Evolutionary conservation across 1,140 invertebrate genomes (phyloP).

Genomic region (Drosophila melanogaster): DNA sequence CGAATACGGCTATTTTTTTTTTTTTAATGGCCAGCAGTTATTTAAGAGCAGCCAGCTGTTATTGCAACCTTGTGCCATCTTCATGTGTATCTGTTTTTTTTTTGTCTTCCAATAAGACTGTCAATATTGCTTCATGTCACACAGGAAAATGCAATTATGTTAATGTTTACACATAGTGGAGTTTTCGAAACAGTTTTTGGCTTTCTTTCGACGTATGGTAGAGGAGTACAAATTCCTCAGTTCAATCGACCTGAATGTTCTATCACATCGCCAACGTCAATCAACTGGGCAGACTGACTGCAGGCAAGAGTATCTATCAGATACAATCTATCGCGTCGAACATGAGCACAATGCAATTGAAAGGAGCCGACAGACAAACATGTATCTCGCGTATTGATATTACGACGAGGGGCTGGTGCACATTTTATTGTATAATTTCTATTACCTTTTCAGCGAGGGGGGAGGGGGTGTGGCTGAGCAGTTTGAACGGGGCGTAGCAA

Average conservation of each 20-base stretch:
- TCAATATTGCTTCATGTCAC: not conserved
- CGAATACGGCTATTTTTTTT: conserved; percentile 2
- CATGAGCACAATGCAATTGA: conserved; percentile 46
- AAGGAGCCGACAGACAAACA: conserved; percentile 33
- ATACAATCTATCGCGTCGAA: conserved; percentile 50
- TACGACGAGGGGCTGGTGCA: conserved; percentile 7
- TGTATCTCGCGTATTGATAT: conserved; percentile 40
- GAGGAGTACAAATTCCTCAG: not conserved
- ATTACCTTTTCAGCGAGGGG: conserved; percentile 48
- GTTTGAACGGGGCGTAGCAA: not conserved
- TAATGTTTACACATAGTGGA: not conserved
- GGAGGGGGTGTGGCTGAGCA: not conserved
- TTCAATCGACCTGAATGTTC: conserved; percentile 5
- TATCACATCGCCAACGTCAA: conserved; percentile 24
- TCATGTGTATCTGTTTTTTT: not conserved
- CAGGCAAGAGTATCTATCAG: conserved; percentile 30
- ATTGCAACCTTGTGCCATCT: not conserved
- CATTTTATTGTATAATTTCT: conserved; percentile 67
- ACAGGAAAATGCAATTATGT: conserved; percentile 1
- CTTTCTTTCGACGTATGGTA: conserved; percentile 11
- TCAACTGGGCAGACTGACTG: conserved; percentile 9
- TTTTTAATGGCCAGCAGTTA: conserved; percentile 3
- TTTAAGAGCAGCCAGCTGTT: not conserved
- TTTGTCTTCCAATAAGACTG: not conserved
- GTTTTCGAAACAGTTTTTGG: not conserved